These are phyloP conservation scores for Protosalanx chinensis DNA, from an alignment of 2,797 vertebrate species.

Conservation along the genomic window DNA sequence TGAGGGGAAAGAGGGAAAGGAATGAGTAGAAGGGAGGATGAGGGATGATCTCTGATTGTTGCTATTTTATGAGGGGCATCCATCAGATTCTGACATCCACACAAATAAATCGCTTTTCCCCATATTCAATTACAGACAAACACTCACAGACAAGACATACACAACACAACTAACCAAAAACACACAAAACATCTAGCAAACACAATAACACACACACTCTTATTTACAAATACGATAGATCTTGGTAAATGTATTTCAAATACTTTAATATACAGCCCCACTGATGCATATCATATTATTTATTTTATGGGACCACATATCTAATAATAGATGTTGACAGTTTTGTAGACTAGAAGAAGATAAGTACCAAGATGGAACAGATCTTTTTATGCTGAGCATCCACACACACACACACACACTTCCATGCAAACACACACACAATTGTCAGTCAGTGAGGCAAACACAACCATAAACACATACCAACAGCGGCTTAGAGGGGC, in stretches of 20 bases:
- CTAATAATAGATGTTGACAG: background rate
- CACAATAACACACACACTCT: background rate
- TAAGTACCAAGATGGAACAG: background rate
- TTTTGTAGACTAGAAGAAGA: background rate
- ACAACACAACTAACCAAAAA: background rate
- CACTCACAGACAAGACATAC: slow-evolving; percentile 1
- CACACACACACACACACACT: background rate
- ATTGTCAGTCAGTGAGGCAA: background rate
- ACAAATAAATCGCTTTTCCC: slow-evolving; percentile 63
- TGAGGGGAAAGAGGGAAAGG: slow-evolving; percentile 47
- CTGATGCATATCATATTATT: no score
- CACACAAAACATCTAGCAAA: background rate
- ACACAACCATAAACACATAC: background rate
- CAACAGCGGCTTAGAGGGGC: no score
- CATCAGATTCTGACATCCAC: slow-evolving; percentile 68
- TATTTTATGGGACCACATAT: no score
- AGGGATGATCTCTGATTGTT: slow-evolving; percentile 73
- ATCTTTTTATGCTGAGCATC: background rate
- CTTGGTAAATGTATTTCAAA: background rate
- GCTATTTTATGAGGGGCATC: slow-evolving; percentile 77
- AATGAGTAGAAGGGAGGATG: slow-evolving; percentile 64
- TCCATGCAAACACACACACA: slow-evolving; percentile 19
- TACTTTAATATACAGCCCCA: background rate
- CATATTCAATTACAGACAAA: slow-evolving; percentile 64
- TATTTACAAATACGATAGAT: background rate